These are phyloP conservation scores for Poeciliopsis retropinna DNA, from an alignment of 2,113 vertebrate species.

Conservation along the genomic window DNA sequence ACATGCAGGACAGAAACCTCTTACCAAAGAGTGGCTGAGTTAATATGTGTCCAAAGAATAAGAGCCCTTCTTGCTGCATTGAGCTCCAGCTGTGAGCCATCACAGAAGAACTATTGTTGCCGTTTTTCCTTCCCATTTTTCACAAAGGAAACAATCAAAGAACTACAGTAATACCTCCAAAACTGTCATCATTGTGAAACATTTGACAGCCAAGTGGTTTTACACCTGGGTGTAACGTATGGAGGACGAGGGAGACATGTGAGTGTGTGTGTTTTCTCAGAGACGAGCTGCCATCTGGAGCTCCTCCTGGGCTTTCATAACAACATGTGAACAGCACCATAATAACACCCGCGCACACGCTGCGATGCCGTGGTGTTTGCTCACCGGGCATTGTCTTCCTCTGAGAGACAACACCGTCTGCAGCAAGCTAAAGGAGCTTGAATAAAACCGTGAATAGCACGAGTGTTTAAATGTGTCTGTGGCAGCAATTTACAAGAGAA, in stretches of 20 bases:
- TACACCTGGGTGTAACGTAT: neutral
- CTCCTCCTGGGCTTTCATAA: constrained; percentile 48
- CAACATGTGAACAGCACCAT: constrained; percentile 49
- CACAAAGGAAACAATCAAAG: neutral
- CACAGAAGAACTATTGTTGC: neutral
- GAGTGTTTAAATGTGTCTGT: constrained; percentile 29
- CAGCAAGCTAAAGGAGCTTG: neutral
- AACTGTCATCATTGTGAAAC: neutral
- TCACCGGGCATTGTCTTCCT: constrained; percentile 16
- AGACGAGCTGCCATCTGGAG: constrained; percentile 58
- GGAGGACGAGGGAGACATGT: constrained; percentile 11
- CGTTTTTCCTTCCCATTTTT: neutral
- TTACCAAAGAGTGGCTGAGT: neutral
- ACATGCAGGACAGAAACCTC: neutral
- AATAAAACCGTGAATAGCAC: constrained; percentile 26
- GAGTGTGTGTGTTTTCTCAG: constrained; percentile 15
- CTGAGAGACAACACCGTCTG: neutral
- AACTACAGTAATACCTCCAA: neutral
- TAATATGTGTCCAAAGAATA: neutral
- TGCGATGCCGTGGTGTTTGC: constrained; percentile 18
- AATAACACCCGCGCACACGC: constrained; percentile 49
- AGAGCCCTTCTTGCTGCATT: neutral
- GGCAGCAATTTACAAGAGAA: constrained; percentile 11
- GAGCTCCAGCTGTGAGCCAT: neutral
- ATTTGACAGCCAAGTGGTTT: neutral